A percentile compares a stretch with the other conserved stretches of the same genome.
Conservation (phyloP, 92 coral and sea anemone genomes). For the Diadumene lineata region DNA sequence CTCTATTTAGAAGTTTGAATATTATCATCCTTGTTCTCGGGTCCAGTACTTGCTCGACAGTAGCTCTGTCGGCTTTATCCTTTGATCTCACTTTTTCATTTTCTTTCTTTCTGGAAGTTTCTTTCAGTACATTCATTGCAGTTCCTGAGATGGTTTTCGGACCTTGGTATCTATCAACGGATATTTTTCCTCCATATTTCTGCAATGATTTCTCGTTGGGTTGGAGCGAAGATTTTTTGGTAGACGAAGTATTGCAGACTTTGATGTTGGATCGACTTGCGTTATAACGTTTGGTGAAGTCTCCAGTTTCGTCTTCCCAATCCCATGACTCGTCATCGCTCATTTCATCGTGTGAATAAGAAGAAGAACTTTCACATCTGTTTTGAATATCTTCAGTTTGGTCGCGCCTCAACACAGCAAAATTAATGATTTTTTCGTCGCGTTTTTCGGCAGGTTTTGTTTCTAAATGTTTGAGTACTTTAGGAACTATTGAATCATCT, state of each 20-base stretch:
- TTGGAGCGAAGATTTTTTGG: constrained; percentile 66
- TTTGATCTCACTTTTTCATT: constrained; percentile 86
- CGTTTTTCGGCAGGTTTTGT: background rate
- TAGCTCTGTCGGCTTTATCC: constrained; percentile 97
- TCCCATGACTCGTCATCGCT: constrained; percentile 84
- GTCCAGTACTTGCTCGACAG: constrained; percentile 96
- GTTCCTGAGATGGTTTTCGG: constrained; percentile 74
- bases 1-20: constrained; percentile 86
- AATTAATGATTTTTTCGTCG: constrained; percentile 13
- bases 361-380: background rate
- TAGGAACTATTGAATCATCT: constrained; percentile 59
- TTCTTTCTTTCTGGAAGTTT: constrained; percentile 73
- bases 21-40: constrained; percentile 98
- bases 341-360: constrained; percentile 27
- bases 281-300: constrained; percentile 93
- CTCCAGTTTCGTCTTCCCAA: constrained; percentile 96
- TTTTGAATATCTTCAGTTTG: constrained; percentile 5
- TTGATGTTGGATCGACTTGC: constrained; percentile 65
- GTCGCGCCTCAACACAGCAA: constrained; percentile 9
- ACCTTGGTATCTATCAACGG: constrained; percentile 83
- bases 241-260: constrained; percentile 54
- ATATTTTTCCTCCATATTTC: constrained; percentile 72
- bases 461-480: constrained; percentile 28
- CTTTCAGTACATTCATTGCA: constrained; percentile 86
- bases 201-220: constrained; percentile 89